Evolutionary conservation across 2,797 vertebrate genomes (phyloP).

Genomic region (Varecia variegata): DNA sequence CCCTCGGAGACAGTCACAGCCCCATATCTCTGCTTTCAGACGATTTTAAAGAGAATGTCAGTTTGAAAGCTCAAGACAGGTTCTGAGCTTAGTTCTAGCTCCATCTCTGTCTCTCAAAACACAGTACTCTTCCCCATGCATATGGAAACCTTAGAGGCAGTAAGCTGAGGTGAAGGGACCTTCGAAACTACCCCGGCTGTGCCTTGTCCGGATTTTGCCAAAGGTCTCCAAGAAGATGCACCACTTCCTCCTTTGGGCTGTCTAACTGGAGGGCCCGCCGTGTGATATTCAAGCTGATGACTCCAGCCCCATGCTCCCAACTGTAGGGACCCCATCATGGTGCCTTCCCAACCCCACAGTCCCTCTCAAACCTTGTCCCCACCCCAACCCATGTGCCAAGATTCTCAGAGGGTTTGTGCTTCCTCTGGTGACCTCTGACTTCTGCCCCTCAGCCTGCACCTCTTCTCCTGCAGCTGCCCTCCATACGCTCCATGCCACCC

Average conservation of each 20-base stretch:
- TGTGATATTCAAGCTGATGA: not conserved
- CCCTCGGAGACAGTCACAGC: not conserved
- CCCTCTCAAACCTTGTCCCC: not conserved
- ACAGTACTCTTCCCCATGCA: not conserved
- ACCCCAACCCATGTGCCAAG: not conserved
- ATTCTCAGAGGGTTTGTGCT: not conserved
- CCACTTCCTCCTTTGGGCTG: not conserved
- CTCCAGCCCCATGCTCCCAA: not conserved
- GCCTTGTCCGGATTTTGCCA: not conserved
- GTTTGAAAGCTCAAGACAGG: slow-evolving; percentile 15
- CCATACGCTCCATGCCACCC: not conserved
- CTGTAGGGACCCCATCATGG: not conserved
- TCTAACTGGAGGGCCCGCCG: not conserved
- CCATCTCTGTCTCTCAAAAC: not conserved
- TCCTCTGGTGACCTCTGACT: not conserved
- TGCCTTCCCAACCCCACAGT: not conserved
- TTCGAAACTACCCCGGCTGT: not conserved
- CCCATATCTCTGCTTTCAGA: not conserved
- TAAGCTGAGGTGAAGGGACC: not conserved
- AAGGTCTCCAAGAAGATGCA: not conserved
- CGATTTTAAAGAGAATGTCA: slow-evolving; percentile 10
- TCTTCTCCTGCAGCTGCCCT: not conserved
- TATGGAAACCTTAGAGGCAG: not conserved
- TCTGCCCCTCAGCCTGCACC: not conserved
- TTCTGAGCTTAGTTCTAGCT: slow-evolving; percentile 17